Evolutionary conservation across 2,888 invertebrate species (phyloP).

Genomic region (Agrochola macilenta): DNA sequence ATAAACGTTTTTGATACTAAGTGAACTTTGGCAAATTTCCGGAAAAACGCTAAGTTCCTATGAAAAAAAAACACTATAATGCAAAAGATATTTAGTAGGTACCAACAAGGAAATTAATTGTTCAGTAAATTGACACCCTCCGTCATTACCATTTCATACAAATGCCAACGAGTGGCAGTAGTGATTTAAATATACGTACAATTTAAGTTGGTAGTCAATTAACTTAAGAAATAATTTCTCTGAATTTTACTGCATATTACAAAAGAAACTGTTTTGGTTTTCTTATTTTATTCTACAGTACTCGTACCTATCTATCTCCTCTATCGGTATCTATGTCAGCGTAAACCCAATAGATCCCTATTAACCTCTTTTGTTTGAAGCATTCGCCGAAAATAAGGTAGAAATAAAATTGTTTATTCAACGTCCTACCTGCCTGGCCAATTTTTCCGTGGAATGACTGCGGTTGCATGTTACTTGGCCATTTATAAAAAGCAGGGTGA

Average conservation of each 20-base stretch:
- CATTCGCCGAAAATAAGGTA: conserved; percentile 62
- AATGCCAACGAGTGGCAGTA: too few relatives aligned
- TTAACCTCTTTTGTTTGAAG: conserved; percentile 65
- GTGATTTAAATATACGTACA: not conserved
- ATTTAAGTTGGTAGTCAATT: not conserved
- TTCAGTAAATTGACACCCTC: not conserved
- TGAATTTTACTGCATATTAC: not conserved
- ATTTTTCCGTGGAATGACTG: conserved; percentile 80
- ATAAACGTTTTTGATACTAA: not conserved
- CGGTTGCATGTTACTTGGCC: conserved; percentile 85
- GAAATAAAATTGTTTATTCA: conserved; percentile 83
- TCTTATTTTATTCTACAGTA: not conserved
- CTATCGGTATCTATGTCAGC: conserved; percentile 25
- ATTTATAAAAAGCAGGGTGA: conserved; percentile 86
- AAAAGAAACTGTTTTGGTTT: not conserved
- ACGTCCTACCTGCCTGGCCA: conserved; percentile 75
- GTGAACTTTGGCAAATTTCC: not conserved
- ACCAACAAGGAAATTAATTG: not conserved
- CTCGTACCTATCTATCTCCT: not conserved
- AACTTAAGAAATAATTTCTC: not conserved
- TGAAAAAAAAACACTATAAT: not conserved
- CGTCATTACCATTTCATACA: too few relatives aligned
- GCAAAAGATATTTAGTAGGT: not conserved
- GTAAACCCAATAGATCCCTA: conserved; percentile 42
- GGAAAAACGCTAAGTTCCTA: not conserved